These are phyloP conservation scores for Willisornis vidua DNA, from an alignment of 2,113 vertebrate genomes.

Conservation along the genomic window DNA sequence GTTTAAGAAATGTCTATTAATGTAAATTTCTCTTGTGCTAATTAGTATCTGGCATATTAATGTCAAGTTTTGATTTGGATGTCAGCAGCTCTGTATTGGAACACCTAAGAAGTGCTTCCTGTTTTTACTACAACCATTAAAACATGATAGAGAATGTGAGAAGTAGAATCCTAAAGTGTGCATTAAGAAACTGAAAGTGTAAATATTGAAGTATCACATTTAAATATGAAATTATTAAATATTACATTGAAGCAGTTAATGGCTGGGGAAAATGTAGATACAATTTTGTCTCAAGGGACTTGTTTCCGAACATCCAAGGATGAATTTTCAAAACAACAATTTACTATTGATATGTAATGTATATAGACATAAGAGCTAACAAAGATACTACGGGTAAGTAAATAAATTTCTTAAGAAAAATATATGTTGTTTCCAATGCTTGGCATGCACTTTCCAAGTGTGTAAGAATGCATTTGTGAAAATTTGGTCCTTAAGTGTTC, in stretches of 20 bases:
- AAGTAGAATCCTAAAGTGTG: neutral
- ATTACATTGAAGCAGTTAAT: neutral
- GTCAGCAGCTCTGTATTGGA: neutral
- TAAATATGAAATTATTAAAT: neutral
- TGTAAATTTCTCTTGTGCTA: neutral
- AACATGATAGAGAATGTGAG: neutral
- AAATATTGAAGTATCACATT: neutral
- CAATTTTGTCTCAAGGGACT: neutral
- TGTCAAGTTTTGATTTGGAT: slow-evolving; percentile 14
- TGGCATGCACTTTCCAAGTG: neutral
- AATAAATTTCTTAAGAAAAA: neutral
- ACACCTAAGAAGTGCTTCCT: neutral
- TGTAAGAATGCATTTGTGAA: neutral
- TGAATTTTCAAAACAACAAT: neutral
- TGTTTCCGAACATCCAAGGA: neutral
- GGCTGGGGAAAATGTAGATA: neutral
- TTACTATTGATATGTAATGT: neutral
- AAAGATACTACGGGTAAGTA: neutral
- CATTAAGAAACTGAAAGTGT: neutral
- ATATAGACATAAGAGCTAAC: neutral
- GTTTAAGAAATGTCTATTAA: neutral
- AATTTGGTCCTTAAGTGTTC: neutral
- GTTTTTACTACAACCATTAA: neutral
- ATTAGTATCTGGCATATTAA: neutral
- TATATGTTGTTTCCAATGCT: neutral